These are phyloP conservation scores for Leptopilina drosophilae DNA, from an alignment of 2,888 invertebrate species.

Conservation along the genomic window DNA sequence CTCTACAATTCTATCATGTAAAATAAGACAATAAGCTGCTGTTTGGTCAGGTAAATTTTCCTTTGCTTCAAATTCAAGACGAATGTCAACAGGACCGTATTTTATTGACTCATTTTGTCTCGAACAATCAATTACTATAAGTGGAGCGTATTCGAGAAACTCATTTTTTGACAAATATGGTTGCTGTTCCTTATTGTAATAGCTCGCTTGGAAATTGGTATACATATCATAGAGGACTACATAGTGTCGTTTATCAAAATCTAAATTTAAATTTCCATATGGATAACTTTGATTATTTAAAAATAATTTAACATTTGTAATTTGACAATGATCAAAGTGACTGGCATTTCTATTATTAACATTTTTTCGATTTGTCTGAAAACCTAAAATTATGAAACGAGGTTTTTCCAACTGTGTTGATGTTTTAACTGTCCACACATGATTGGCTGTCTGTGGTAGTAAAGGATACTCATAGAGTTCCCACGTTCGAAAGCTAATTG, in stretches of 20 bases:
- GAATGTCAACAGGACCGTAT: slow-evolving; percentile 3
- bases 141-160: background rate
- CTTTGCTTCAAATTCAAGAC: slow-evolving; percentile 2
- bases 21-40: slow-evolving; percentile 1
- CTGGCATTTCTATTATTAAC: background rate
- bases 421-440: too few relatives aligned
- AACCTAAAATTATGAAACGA: background rate
- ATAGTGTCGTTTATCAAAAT: background rate
- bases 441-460: too few relatives aligned
- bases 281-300: background rate
- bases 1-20: slow-evolving; percentile 2
- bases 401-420: too few relatives aligned
- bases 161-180: slow-evolving; percentile 6
- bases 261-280: background rate
- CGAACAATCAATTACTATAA: slow-evolving; percentile 3
- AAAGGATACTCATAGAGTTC: too few relatives aligned
- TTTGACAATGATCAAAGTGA: slow-evolving; percentile 3
- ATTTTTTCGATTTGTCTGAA: slow-evolving; percentile 2
- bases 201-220: background rate
- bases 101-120: background rate
- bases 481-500: too few relatives aligned
- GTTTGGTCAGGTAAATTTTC: slow-evolving; percentile 4
- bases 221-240: background rate
- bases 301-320: slow-evolving; percentile 14
- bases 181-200: background rate